Conservation (phyloP, 2,113 vertebrate species). For the Mesitornis unicolor region DNA sequence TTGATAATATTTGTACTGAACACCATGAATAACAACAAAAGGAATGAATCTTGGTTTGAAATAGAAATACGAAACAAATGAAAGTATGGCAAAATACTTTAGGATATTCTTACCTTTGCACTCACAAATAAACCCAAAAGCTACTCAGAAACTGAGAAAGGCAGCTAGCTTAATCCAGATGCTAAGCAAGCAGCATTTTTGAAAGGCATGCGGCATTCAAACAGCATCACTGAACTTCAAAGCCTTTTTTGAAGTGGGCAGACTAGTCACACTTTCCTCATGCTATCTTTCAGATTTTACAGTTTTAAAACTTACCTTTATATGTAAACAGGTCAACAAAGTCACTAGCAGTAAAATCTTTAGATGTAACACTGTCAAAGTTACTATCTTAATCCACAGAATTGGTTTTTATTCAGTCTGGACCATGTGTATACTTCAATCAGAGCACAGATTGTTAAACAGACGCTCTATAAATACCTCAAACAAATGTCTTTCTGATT, state of each 20-base stretch:
- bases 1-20: neutral
- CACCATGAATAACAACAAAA: neutral
- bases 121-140: neutral
- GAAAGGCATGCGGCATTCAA: neutral
- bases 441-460: slow-evolving; percentile 67
- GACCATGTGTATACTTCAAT: slow-evolving; percentile 25
- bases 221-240: slow-evolving; percentile 3
- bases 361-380: neutral
- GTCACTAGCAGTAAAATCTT: neutral
- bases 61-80: neutral
- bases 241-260: neutral
- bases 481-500: slow-evolving; percentile 62
- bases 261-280: neutral
- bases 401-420: slow-evolving; percentile 25
- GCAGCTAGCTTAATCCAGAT: neutral
- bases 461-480: slow-evolving; percentile 61
- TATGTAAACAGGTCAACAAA: neutral
- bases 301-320: slow-evolving; percentile 5
- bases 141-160: neutral
- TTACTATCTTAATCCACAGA: neutral
- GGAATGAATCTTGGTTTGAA: neutral
- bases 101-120: neutral
- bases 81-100: neutral
- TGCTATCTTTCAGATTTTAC: neutral
- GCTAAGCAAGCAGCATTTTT: neutral